Base-by-base conservation (phyloP, 1,140 invertebrate genomes). In the Himalopsyche phryganea region DNA sequence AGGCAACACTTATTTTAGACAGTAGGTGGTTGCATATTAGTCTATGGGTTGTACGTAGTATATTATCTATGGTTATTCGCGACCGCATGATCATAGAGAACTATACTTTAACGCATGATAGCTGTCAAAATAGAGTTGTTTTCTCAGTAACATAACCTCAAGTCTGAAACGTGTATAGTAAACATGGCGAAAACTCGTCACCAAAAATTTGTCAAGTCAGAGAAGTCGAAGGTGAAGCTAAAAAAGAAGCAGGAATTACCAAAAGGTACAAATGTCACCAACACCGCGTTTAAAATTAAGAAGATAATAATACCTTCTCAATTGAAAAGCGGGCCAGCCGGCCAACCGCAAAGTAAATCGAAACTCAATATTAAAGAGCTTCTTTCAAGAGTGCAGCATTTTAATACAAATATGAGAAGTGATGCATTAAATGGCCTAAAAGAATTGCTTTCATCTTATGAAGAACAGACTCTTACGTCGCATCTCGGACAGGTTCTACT, bases 201-300 rank as follows among this genome's bases (percentile, higher is more conserved):
- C 67, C 81, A 85, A 58, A 90, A 89, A 63, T 81, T 85, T 63
- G 65, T 88, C 3, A 88, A 86, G 68, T 82, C 85, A 3, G 88
- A 92, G 71, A 90, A 87, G 65, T 76, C 85, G 0, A 92, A 90
- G 79, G 83, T 87, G 1, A 90, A 91, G 69, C 70, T 91, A 28
- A 90, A 90, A 69, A 71, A 83, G 69, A 75, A 81, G 76, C 71
- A 84, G 83, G 65, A 83, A 76, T 69, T 89, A 41, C 86, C 88
- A 0, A 90, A 88, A 74, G 86, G 88, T 6, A 82, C 85, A 40
- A 96, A 95, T 81, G 82, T 90, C 2, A 95, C 92, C 0, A 85
- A 93, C 68, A 88, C 90, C 0, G 83, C 86, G 65, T 95, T 95
- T 67, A 94, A 93, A 83, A 82, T 92, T 1, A 89, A 89, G 65